Evolutionary conservation across 2,888 invertebrate genomes (phyloP), one percentile per base, ranked within the genome.

Genomic region (Congeria kusceri): DNA sequence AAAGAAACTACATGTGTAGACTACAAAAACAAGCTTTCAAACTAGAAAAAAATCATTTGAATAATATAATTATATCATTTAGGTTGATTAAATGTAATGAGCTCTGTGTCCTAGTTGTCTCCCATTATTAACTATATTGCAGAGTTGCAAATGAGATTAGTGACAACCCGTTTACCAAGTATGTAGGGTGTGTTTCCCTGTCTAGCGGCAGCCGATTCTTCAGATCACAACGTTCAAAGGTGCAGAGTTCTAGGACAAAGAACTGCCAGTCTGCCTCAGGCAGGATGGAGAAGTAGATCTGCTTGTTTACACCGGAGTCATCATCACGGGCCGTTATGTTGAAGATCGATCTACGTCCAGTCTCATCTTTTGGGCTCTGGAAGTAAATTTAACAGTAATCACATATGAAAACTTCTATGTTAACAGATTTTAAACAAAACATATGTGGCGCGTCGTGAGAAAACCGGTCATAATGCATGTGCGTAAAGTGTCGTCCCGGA

Each of bases 281-380:
- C 0, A 96, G 94, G 56, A 97, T 95, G 68, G 96, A 96, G 94
- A 97, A 98, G 25, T 96, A 95, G 9, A 98, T 96, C n/a, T 97
- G 96, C 0, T 98, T 98, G 94, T 98, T 98, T 18, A 95, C 95
- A 0, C 98, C 98, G 62, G 96, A 96, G 88, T 97, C 97, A 0
- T 96, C 95, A 92, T 97, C 97, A 0, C 94, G 95, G 0, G 97
- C 97, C 3, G 95, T 95, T 1, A 98, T 96, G 92, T 75, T 68
- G 29, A 88, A 85, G 7, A 92, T 87, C n/a, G 62, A 59, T 0
- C 53, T 2, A 20, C 23, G 53, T 18, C 11, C 53, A 20, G 53
- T 53, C 53, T 53, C 53, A 20, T 53, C 53, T 9, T 53, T 53
- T 13, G 20, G 53, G 25, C 53, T 53, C 53, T 53, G 53, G 9